phyloP scores from a whole-genome alignment of 1,140 invertebrate genomes.

The Cydia amplana region DNA sequence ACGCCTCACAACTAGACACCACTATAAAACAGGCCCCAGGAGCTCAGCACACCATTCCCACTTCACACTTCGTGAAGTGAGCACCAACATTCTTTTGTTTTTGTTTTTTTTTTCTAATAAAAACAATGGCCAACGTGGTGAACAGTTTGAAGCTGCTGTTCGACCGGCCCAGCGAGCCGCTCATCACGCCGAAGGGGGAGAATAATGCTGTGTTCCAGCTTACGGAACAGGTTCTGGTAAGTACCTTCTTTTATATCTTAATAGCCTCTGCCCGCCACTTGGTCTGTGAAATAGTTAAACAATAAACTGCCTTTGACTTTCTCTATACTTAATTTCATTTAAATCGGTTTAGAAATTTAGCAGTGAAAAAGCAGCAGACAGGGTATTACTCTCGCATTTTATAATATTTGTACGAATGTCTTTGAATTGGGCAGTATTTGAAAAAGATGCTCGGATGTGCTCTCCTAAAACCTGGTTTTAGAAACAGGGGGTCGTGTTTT shows the following conservation, averaged over 20 bases:
- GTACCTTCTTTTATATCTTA: conserved; percentile 37
- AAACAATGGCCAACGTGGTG: conserved; percentile 50
- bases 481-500: no score
- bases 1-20: conserved; percentile 33
- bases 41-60: conserved; percentile 40
- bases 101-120: conserved; percentile 35
- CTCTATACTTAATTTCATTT: not conserved
- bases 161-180: conserved; percentile 71
- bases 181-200: conserved; percentile 73
- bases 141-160: conserved; percentile 66
- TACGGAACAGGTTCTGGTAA: conserved; percentile 66
- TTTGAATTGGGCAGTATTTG: no score
- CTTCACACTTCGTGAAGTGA: conserved; percentile 70
- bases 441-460: no score
- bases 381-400: no score
- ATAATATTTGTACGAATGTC: no score
- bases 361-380: no score
- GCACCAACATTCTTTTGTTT: conserved; percentile 22
- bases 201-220: conserved; percentile 65
- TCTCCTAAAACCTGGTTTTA: no score
- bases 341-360: not conserved
- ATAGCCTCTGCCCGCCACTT: not conserved
- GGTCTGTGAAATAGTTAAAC: not conserved
- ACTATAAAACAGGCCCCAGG: conserved; percentile 31
- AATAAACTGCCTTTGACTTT: not conserved